phyloP scores from a whole-genome alignment of 1,140 invertebrate species.

The Brachionus paranguensis region DNA sequence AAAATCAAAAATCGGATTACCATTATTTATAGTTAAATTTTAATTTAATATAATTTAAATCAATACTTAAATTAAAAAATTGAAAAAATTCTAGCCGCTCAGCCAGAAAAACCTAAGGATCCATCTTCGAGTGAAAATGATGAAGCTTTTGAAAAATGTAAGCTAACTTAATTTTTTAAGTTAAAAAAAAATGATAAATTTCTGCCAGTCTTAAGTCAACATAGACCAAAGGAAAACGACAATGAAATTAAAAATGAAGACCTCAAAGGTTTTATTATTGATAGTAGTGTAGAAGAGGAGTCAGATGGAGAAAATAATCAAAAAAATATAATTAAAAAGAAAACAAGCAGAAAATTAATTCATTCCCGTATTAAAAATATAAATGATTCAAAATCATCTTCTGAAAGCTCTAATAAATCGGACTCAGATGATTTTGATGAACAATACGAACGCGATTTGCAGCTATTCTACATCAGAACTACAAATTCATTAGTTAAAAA shows the following conservation, averaged over 20 bases:
- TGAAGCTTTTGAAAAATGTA: slow-evolving; percentile 28
- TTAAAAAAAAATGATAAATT: neutral
- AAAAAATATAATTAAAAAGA: neutral
- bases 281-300: neutral
- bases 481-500: neutral
- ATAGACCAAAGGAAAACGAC: neutral
- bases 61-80: no score
- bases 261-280: slow-evolving; percentile 22
- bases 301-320: neutral
- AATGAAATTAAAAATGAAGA: neutral
- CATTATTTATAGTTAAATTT: no score
- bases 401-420: slow-evolving; percentile 1
- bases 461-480: slow-evolving; percentile 33
- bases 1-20: no score
- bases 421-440: slow-evolving; percentile 26
- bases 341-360: slow-evolving; percentile 3
- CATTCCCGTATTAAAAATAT: neutral
- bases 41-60: no score
- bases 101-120: neutral
- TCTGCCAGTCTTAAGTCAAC: neutral
- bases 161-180: neutral
- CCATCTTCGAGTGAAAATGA: slow-evolving; percentile 28
- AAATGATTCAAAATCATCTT: neutral
- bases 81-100: neutral
- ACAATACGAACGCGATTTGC: slow-evolving; percentile 3